Conservation (phyloP, 2,113 vertebrate genomes). For the Loxodonta africana region DNA sequence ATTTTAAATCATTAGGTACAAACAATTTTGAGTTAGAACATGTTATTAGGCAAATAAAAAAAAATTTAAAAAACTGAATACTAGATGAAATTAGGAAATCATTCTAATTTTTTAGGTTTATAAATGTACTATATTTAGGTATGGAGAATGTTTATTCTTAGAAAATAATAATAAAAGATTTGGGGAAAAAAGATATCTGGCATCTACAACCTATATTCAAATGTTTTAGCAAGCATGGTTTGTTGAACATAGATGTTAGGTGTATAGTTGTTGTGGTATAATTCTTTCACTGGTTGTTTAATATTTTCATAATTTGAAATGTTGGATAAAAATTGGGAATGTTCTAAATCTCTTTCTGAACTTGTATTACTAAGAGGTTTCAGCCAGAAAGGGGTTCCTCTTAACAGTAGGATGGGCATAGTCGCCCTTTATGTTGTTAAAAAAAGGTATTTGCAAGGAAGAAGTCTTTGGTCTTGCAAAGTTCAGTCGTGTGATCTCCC, state of each 20-base stretch:
- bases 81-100: background rate
- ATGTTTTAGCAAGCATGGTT: background rate
- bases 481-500: too few relatives aligned
- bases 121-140: background rate
- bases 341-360: background rate
- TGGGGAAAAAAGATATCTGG: background rate
- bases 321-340: background rate
- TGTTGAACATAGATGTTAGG: background rate
- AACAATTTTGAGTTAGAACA: background rate
- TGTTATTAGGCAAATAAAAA: too few relatives aligned
- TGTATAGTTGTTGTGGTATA: background rate
- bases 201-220: background rate
- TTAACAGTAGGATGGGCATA: background rate
- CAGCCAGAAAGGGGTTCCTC: background rate
- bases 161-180: background rate
- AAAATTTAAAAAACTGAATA: background rate
- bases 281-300: background rate
- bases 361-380: background rate
- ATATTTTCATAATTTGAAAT: background rate
- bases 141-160: background rate
- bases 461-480: too few relatives aligned
- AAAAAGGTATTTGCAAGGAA: too few relatives aligned
- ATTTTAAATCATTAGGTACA: background rate
- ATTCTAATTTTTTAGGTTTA: background rate
- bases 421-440: too few relatives aligned